Percentiles rank a stretch among this genome's conserved stretches.
Conservation (phyloP, 2,797 vertebrate genomes). For the Psittacula derbiana region DNA sequence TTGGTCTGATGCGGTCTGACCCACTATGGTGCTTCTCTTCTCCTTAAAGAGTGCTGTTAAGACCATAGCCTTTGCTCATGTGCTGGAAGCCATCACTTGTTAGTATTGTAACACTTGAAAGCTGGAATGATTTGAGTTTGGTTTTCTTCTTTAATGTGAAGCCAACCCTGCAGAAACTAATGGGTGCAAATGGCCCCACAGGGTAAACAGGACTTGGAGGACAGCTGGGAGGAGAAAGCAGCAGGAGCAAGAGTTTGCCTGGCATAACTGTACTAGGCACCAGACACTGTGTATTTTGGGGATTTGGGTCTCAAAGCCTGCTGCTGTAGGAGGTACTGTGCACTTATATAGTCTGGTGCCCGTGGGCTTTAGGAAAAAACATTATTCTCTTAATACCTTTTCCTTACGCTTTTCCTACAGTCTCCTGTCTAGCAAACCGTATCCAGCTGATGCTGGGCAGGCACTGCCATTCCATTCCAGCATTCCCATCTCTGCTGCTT, state of each 20-base stretch:
- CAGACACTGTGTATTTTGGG: background rate
- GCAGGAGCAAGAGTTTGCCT: background rate
- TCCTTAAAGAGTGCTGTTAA: background rate
- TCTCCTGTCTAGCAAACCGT: rapidly evolving
- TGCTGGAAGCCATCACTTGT: background rate
- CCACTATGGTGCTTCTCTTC: rapidly evolving
- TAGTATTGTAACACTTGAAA: background rate
- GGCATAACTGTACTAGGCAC: rapidly evolving
- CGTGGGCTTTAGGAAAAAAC: background rate
- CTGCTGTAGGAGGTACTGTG: background rate
- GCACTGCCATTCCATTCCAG: background rate
- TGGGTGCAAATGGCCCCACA: background rate
- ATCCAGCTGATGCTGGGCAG: background rate
- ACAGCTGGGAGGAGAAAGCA: background rate
- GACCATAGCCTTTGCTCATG: background rate
- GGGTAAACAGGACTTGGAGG: background rate
- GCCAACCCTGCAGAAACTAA: background rate
- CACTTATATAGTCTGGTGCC: background rate
- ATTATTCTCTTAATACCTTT: background rate
- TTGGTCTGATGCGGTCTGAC: background rate
- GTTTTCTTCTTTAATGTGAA: rapidly evolving
- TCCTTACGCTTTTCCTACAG: background rate
- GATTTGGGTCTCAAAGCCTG: background rate
- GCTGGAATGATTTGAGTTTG: background rate
- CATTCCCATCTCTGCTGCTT: background rate